Evolutionary conservation across 2,797 vertebrate genomes (phyloP), one percentile per base, ranked within the genome.

Genomic region (Acipenser transmontanus): DNA sequence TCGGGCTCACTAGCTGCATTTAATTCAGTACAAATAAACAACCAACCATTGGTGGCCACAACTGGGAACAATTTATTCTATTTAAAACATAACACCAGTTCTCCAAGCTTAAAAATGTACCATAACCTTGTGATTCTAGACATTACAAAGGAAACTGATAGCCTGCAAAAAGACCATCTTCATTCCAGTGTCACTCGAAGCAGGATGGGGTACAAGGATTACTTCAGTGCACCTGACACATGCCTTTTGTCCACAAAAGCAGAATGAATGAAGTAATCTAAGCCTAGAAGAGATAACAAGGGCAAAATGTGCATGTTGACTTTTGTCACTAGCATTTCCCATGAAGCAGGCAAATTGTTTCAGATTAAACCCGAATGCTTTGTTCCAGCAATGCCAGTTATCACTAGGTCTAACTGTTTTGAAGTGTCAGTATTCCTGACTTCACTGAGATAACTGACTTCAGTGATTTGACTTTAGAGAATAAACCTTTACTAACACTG

Each of bases 91-190:
- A 34, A 3, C 34, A 34, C 34, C 34, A 34, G 34, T 34, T 34
- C 34, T 34, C 34, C 2, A 34, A 34, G 11, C 61, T 50, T 72
- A 79, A 66, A 61, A 77, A 73, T 54, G 20, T 75, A 62, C 14
- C n/a, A n/a, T 71, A 71, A 82, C 81, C 72, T 76, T 72, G 79
- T 72, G 10, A 73, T 71, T 69, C 7, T 64, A 79, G 72, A 72
- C 74, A 74, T 84, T 78, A 54, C 81, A 73, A 80, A 74, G 77
- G 92, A 91, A 96, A 93, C 77, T 14, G 82, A 93, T 91, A 88
- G 74, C 77, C 66, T 71, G 65, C 66, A 67, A 66, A 78, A 80
- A 80, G 69, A 69, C 78, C 82, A 80, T 81, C 82, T 88, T 81
- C 68, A 80, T 81, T 83, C 83, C 73, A 61, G 64, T 82, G 87